Base-by-base conservation (phyloP, 2,888 invertebrate species). In the Papilio elwesi region DNA sequence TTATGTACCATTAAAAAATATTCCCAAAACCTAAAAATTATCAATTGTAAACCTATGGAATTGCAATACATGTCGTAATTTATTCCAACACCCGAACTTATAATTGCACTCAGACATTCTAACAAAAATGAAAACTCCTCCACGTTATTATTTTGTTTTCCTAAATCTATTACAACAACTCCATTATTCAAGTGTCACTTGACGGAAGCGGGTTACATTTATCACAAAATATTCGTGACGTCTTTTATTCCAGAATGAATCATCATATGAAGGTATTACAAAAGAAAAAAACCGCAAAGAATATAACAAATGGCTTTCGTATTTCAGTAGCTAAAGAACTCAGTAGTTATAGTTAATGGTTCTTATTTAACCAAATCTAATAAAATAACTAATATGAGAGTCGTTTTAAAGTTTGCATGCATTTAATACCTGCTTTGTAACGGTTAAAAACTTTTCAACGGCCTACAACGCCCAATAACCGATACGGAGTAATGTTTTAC, bases 131-230 rank as follows among this genome's bases (percentile, higher is more conserved):
- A 68, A 48, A 75, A 52, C 52, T 71, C 51, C 63, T 63, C 59
- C 52, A 48, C 52, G 13, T 48, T 69, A 68, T 64, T 68, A 63
- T 73, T 68, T 68, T 65, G 71, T 73, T 73, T 69, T 55, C 57
- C 51, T 70, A 71, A 74, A 75, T 71, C 73, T 74, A 74, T 75
- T 75, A 75, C 71, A 63, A 66, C 66, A 71, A 71, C 66, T 73
- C 66, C 74, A 75, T 77, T 76, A 75, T 76, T 74, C 74, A 77
- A 53, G 71, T 67, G 74, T 76, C 76, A 71, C 76, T 77, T 78
- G 74, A 76, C 76, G 72, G 69, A 81, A 79, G 75, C 76, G 79
- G 79, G 78, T 77, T 78, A 77, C 75, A 77, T 78, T 74, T 79
- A 80, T 83, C 77, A 76, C 75, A 75, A 75, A 78, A 76, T 78